Conservation (phyloP, 1,140 invertebrate species). For the Drosophila pseudoobscura region DNA sequence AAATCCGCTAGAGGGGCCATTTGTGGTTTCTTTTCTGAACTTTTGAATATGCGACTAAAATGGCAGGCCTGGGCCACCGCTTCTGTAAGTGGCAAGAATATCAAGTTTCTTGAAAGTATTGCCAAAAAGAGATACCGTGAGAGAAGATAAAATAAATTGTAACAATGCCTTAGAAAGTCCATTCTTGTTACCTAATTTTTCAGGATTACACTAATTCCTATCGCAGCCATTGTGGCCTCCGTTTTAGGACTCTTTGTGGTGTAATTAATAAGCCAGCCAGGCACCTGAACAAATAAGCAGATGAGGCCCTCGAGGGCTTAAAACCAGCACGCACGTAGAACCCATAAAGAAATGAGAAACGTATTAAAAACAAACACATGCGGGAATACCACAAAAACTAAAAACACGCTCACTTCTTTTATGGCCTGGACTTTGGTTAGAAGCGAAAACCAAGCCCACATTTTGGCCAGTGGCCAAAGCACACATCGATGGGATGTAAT, state of each 20-base stretch:
- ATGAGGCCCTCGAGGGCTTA: conserved; percentile 23
- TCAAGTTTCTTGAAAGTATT: too few relatives aligned
- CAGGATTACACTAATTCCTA: conserved; percentile 9
- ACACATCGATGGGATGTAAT: conserved; percentile 67
- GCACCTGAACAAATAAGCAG: conserved; percentile 46
- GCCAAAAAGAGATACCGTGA: too few relatives aligned
- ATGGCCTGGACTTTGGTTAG: conserved; percentile 29
- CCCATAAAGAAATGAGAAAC: conserved; percentile 70
- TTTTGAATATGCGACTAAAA: conserved; percentile 6
- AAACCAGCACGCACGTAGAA: conserved; percentile 48
- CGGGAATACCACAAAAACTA: conserved; percentile 19
- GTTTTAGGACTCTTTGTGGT: conserved; percentile 44
- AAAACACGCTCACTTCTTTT: conserved; percentile 52
- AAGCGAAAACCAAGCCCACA: conserved; percentile 16
- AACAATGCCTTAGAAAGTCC: too few relatives aligned
- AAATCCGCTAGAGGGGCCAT: conserved; percentile 42
- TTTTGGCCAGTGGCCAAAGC: conserved; percentile 59
- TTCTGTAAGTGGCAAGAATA: too few relatives aligned
- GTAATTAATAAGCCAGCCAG: conserved; percentile 58
- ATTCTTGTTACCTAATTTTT: not conserved
- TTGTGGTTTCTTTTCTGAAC: conserved; percentile 31
- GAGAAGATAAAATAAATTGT: too few relatives aligned
- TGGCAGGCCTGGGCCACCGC: conserved; percentile 7
- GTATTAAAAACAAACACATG: conserved; percentile 66
- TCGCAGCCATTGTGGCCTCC: conserved; percentile 13